Conservation (phyloP, 1,140 invertebrate species). For the Campodea augens region DNA sequence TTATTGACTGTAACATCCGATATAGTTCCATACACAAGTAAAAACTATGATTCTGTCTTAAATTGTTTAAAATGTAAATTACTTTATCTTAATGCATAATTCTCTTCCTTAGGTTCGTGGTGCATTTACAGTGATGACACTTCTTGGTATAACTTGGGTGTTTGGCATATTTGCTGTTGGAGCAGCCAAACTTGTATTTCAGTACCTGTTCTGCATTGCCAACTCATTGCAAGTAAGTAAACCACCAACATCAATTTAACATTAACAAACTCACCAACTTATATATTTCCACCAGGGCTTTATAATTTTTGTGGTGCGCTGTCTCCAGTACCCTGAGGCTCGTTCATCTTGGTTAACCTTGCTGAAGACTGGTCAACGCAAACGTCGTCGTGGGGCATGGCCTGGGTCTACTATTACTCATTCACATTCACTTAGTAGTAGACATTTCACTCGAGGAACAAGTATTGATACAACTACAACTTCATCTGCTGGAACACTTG, state of each 20-base stretch:
- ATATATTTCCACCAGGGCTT: too few relatives aligned
- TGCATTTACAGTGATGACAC: conserved; percentile 30
- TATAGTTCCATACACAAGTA: too few relatives aligned
- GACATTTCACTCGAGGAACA: too few relatives aligned
- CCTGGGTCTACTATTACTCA: conserved; percentile 1
- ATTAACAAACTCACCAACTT: too few relatives aligned
- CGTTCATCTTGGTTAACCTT: conserved; percentile 26
- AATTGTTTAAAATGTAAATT: conserved; percentile 3
- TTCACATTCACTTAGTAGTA: conserved; percentile 9
- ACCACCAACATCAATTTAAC: too few relatives aligned
- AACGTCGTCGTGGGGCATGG: conserved; percentile 8
- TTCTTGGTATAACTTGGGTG: conserved; percentile 33
- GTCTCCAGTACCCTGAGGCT: conserved; percentile 29
- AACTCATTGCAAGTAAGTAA: conserved; percentile 32
- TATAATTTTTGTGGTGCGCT: conserved; percentile 31
- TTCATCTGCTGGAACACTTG: too few relatives aligned
- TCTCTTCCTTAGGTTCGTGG: conserved; percentile 27
- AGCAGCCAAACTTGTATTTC: conserved; percentile 25
- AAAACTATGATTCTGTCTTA: neutral
- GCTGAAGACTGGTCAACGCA: conserved; percentile 23
- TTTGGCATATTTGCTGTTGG: conserved; percentile 30
- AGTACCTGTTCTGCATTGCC: conserved; percentile 30
- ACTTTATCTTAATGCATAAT: conserved; percentile 7
- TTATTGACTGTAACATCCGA: too few relatives aligned
- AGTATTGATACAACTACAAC: too few relatives aligned